Evolutionary conservation across 2,888 invertebrate species (phyloP).

Genomic region (Chrysolina americana): DNA sequence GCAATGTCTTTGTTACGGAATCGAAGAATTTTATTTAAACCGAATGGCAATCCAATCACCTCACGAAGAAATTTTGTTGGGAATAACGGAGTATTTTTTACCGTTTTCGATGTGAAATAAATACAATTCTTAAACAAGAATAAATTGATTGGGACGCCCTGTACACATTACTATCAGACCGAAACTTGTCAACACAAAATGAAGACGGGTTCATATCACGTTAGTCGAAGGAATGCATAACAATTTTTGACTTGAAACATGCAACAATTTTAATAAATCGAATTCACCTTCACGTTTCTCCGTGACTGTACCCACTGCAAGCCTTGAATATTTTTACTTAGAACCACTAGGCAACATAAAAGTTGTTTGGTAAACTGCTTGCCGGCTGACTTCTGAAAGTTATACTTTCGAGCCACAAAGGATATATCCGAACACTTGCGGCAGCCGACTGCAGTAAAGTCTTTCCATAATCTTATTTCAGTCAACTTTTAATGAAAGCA

Average conservation of each 20-base stretch:
- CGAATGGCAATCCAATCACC: background rate
- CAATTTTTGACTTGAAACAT: constrained; percentile 1
- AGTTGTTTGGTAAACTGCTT: background rate
- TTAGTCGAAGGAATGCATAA: background rate
- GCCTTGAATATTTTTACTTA: constrained; percentile 17
- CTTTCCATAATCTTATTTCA: constrained; percentile 18
- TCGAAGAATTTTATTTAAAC: no score
- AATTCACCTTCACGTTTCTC: constrained; percentile 7
- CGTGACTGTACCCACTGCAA: constrained; percentile 5
- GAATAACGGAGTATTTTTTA: no score
- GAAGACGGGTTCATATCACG: background rate
- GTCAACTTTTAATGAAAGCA: constrained; percentile 1
- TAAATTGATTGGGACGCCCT: no score
- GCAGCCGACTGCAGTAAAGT: constrained; percentile 12
- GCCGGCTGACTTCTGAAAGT: constrained; percentile 15
- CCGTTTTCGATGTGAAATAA: no score
- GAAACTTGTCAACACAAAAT: background rate
- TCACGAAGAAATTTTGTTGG: no score
- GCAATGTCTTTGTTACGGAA: no score
- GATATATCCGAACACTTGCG: constrained; percentile 2
- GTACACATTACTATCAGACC: no score
- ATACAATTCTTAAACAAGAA: no score
- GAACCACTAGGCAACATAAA: constrained; percentile 12
- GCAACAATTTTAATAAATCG: background rate
- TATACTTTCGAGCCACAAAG: constrained; percentile 4